Conservation (phyloP, 2,113 vertebrate species). For the Odocoileus hemionus region DNA sequence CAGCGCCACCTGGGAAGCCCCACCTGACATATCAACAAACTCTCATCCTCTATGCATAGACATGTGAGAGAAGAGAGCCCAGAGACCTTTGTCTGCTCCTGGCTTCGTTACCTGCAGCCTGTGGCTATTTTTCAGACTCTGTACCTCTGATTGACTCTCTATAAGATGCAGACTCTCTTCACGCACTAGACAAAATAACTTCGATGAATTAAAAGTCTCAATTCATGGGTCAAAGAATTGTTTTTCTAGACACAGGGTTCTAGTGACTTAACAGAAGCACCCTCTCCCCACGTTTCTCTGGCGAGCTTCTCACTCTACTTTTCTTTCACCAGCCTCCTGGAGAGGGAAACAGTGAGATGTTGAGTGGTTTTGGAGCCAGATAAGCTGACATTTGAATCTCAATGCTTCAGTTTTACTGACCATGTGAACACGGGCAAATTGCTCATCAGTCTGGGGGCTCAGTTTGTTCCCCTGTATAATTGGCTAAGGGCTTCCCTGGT, state of each 20-base stretch:
- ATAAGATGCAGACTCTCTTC: neutral
- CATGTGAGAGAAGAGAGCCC: neutral
- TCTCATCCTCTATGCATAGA: neutral
- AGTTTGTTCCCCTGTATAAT: neutral
- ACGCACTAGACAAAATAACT: neutral
- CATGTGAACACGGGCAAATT: neutral
- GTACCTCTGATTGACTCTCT: neutral
- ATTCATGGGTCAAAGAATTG: neutral
- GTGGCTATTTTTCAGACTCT: neutral
- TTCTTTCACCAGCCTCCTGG: neutral
- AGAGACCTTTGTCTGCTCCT: neutral
- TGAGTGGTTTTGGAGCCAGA: neutral
- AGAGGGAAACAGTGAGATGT: neutral
- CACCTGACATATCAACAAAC: neutral
- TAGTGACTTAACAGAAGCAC: neutral
- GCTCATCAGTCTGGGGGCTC: accelerated
- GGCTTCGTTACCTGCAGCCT: neutral
- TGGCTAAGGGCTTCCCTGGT: neutral
- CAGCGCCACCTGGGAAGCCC: neutral
- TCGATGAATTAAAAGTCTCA: neutral
- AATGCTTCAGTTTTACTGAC: neutral
- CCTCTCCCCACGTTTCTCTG: neutral
- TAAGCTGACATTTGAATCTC: neutral
- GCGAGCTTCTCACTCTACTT: neutral
- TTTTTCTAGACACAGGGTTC: neutral